Evolutionary conservation across 2,888 invertebrate species (phyloP).

Genomic region (Microctonus aethiopoides): DNA sequence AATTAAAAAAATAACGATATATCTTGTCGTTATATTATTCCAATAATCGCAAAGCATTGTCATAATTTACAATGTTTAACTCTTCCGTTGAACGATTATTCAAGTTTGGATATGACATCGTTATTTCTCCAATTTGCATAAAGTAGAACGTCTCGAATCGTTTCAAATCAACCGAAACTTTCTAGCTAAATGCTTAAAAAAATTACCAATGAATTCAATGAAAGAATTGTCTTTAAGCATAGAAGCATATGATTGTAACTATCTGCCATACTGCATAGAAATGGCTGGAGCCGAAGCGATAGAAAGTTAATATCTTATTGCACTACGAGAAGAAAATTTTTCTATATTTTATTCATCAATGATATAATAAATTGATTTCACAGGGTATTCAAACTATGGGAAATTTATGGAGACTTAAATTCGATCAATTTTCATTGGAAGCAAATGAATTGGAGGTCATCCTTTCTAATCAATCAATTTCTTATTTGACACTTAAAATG

Average conservation of each 20-base stretch:
- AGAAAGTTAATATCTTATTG: background rate
- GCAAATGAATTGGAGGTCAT: too few relatives aligned
- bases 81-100: background rate
- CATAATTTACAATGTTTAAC: background rate
- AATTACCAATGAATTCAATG: background rate
- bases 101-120: background rate
- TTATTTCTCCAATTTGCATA: background rate
- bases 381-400: background rate
- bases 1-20: background rate
- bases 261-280: background rate
- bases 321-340: background rate
- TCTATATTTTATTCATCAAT: background rate
- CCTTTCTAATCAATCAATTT: too few relatives aligned
- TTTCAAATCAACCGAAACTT: background rate
- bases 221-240: background rate
- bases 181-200: background rate
- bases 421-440: too few relatives aligned
- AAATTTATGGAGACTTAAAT: background rate
- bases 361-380: background rate
- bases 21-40: background rate
- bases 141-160: background rate
- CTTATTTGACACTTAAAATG: too few relatives aligned
- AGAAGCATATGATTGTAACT: background rate
- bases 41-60: background rate
- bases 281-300: background rate